These are phyloP conservation scores for Acrocephalus scirpaceus DNA, from an alignment of 2,797 vertebrate species.

Conservation along the genomic window DNA sequence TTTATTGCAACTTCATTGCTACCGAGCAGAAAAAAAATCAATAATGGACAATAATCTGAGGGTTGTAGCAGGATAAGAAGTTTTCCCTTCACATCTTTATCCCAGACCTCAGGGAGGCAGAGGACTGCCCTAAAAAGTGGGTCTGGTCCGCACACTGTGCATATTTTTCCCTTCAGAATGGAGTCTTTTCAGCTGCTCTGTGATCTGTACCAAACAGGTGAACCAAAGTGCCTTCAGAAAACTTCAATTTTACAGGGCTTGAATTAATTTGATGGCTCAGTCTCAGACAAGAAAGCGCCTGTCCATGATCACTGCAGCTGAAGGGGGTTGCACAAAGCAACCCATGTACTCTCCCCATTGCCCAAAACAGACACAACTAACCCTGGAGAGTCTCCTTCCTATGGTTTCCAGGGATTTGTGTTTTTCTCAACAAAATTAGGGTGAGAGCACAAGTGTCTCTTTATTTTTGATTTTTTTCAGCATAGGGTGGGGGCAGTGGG, in stretches of 20 bases:
- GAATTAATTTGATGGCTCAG: background rate
- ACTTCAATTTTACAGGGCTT: background rate
- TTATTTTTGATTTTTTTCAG: background rate
- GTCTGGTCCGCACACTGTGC: background rate
- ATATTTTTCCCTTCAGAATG: background rate
- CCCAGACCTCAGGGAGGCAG: background rate
- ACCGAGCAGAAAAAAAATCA: background rate
- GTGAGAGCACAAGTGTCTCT: background rate
- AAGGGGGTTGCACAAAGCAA: background rate
- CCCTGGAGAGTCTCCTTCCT: background rate
- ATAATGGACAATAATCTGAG: background rate
- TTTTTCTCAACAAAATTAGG: background rate
- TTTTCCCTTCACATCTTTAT: background rate
- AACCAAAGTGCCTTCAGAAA: background rate
- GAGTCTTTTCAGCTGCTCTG: background rate
- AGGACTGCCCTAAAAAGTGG: background rate
- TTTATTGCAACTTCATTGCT: background rate
- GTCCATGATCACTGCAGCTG: fast-evolving
- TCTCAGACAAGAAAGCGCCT: background rate
- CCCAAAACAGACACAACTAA: background rate
- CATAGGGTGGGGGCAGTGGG: fast-evolving
- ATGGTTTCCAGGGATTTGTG: background rate
- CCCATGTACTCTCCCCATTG: background rate
- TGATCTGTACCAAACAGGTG: background rate
- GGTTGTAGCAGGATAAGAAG: background rate